Evolutionary conservation across 2,113 vertebrate species (phyloP).

Genomic region (rabbit (Oryctolagus cuniculus)): mOryCun1.1 NC_091435.1:153240001-153240500

Average conservation of each 20-base stretch:
- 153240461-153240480: slow-evolving; percentile 39
- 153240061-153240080: neutral
- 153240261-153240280: neutral
- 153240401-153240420: slow-evolving; percentile 24
- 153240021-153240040: neutral
- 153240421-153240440: neutral
- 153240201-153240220: slow-evolving; percentile 41
- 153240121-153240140: slow-evolving; percentile 32
- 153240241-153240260: slow-evolving; percentile 26
- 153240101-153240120: neutral
- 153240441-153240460: neutral
- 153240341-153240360: neutral
- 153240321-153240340: neutral
- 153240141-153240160: neutral
- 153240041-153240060: slow-evolving; percentile 10
- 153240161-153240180: slow-evolving; percentile 19
- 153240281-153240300: slow-evolving; percentile 13
- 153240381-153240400: slow-evolving; percentile 24
- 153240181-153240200: slow-evolving; percentile 21
- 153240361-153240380: neutral
- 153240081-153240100: neutral
- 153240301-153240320: slow-evolving; percentile 20
- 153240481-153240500: neutral
- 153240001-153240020: neutral
- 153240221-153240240: neutral